Base-by-base conservation (phyloP, 2,113 vertebrate species). In the Sciurus niger region DNA sequence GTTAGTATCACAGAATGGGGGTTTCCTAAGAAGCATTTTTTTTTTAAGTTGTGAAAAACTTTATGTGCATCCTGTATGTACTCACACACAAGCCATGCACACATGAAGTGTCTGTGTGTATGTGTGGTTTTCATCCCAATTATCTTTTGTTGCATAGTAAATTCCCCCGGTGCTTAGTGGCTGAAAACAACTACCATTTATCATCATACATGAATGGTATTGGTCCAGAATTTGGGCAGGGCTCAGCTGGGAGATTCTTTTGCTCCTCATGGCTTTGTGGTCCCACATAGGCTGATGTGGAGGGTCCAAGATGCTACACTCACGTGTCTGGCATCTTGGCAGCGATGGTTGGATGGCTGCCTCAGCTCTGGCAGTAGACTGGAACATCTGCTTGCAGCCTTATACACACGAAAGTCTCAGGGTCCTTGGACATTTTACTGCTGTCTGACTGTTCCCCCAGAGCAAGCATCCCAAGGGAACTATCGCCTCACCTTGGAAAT, bases 1-100 rank as follows among this genome's bases (percentile, higher is more conserved):
- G 30, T 92, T 73, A 89, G 65, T 28, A 83, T 91, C 55, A 28
- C 46, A 77, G 48, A 82, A 51, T 93, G 87, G 34, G 60, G 51
- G 92, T 28, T 63, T 63, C 60, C 60, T 28, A 68, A 32, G 30
- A 68, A 68, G 65, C 32, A 68, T 68, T 68, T 34, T 53, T 79
- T 94, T 96, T 93, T 83, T 24, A 55, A 84, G 28, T 89, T 83
- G 78, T 7, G 55, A 68, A 82, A 90, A 82, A 37, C 1, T 34
- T 76, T 72, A 34, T 60, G 3, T 5, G 8, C 88, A 43, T 93
- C 28, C 93, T 76, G 55, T 40, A 17, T 43, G 4, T 76, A 22
- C 0, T 10, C 9, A 60, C 60, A 77, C 51, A n/a, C 3, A 60
- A 32, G 28, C 72, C 76, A 46, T 1, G 12, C 74, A 73, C 73